Evolutionary conservation across 2,113 vertebrate species (phyloP), one percentile per base, ranked within the genome.

Genomic region (Clinocottus analis): DNA sequence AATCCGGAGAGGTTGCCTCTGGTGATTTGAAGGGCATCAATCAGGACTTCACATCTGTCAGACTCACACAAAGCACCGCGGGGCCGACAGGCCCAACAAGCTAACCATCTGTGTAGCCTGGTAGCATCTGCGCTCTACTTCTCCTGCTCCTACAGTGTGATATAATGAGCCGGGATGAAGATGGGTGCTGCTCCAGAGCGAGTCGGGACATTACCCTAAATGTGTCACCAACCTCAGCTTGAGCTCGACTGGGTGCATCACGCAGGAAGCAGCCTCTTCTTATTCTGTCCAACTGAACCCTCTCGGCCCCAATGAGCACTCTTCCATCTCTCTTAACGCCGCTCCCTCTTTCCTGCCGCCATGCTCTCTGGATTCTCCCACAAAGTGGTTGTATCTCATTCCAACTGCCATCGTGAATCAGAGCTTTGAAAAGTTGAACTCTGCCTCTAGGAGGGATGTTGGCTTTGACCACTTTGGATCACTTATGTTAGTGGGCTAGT

Each of bases 161-260:
- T 67, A 29, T 85, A 90, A 93, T 86, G 79, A 88, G 87, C 76
- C 56, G 75, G 80, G 47, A 85, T 80, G 82, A 72, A 75, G 81
- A 86, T 13, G 59, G 87, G 35, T 64, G 80, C 79, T 70, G 25
- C 83, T 70, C 14, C 3, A 68, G 81, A 84, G 83, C 19, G 43
- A 63, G 77, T 66, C 70, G 47, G 73, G 81, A 80, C 85, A 88
- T 89, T 87, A 90, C 76, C 90, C 89, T 83, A 71, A 83, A 90
- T 87, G 80, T 91, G 86, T 90, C 80, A 77, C 86, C 86, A 81
- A 85, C 87, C 90, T 81, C 70, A 74, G 37, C 74, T 87, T 68
- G 49, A 87, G 87, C 85, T 82, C 58, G 72, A 79, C 72, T 77
- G 65, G 49, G 69, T 55, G 59, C 80, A 90, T 90, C 86, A 89